Conservation (phyloP, 2,113 vertebrate genomes). For the Cricetomys ansorgei region DNA sequence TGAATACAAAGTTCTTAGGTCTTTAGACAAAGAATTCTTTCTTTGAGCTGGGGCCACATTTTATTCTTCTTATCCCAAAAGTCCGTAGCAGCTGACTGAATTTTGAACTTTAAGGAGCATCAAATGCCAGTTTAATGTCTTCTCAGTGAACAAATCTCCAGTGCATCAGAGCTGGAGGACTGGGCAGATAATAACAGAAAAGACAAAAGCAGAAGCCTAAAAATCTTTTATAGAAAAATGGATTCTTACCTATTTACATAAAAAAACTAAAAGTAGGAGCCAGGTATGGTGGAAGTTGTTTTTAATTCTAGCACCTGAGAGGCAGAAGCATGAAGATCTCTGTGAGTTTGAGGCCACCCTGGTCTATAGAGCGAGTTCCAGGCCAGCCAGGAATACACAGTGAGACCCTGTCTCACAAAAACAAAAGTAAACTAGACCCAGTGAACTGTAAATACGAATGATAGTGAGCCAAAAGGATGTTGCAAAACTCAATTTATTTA, state of each 20-base stretch:
- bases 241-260: constrained; percentile 13
- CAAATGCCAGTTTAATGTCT: constrained; percentile 11
- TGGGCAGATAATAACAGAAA: neutral
- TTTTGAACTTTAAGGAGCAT: neutral
- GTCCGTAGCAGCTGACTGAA: neutral
- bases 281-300: neutral
- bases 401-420: neutral
- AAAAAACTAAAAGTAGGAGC: constrained; percentile 26
- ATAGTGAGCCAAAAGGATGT: neutral
- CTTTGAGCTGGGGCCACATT: neutral
- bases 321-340: neutral
- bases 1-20: neutral
- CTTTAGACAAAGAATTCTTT: neutral
- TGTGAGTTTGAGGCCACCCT: neutral
- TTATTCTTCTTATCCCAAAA: neutral
- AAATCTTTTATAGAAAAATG: constrained; percentile 7
- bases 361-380: neutral
- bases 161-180: neutral
- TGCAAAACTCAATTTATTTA: neutral
- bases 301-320: neutral
- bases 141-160: neutral
- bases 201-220: constrained; percentile 28
- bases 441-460: neutral
- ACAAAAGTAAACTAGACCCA: neutral
- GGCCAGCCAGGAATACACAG: neutral